Conservation (phyloP, 1,140 invertebrate species). For the Camponotus vicinus region DNA sequence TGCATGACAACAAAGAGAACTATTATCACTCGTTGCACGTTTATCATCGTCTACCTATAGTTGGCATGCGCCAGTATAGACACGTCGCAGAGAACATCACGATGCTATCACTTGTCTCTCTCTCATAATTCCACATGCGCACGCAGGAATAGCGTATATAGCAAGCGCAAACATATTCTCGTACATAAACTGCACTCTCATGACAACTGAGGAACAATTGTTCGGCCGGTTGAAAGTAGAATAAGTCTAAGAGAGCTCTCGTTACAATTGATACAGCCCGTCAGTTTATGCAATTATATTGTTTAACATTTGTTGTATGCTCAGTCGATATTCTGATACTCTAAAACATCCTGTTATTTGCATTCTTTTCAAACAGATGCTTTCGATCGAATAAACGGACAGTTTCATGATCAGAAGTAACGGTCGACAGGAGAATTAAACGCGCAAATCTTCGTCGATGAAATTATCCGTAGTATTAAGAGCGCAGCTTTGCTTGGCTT, state of each 20-base stretch:
- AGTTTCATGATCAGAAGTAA: neutral
- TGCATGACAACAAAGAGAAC: slow-evolving; percentile 66
- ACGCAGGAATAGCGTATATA: neutral
- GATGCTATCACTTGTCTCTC: slow-evolving; percentile 54
- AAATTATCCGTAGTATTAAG: slow-evolving; percentile 56
- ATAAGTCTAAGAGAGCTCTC: neutral
- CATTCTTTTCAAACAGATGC: neutral
- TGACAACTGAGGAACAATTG: slow-evolving; percentile 35
- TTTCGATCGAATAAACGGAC: neutral
- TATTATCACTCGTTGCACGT: slow-evolving; percentile 69
- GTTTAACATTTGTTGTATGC: neutral
- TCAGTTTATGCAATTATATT: slow-evolving; percentile 27
- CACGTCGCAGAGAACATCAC: slow-evolving; percentile 35
- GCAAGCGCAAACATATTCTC: neutral
- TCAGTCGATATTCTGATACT: neutral
- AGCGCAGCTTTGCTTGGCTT: slow-evolving; percentile 78
- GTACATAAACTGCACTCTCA: slow-evolving; percentile 12
- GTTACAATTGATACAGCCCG: slow-evolving; percentile 25
- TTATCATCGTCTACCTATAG: slow-evolving; percentile 51
- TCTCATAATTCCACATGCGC: slow-evolving; percentile 1
- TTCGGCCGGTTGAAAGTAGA: slow-evolving; percentile 33
- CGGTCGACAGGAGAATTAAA: neutral
- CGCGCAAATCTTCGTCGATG: slow-evolving; percentile 50
- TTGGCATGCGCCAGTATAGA: slow-evolving; percentile 44
- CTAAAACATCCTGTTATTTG: neutral